Evolutionary conservation across 1,140 invertebrate species (phyloP), one percentile per base, ranked within the genome.

Genomic region (Branchinecta lindahli): DNA sequence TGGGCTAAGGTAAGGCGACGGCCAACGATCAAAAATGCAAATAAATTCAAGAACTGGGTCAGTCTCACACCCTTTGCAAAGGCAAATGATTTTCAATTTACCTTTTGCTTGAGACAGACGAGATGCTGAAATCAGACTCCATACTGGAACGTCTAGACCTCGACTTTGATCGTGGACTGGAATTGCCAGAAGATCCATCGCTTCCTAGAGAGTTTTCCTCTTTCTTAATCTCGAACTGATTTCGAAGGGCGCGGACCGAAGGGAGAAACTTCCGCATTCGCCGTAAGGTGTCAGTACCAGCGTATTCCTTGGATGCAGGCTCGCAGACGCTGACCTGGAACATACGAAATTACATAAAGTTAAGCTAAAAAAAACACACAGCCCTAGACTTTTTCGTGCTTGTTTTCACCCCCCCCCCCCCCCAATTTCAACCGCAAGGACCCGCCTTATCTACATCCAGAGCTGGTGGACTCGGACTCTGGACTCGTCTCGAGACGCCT

Each of bases 231-330:
- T 77, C 76, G 69, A 77, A 77, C 47, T 76, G 75, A 66, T 72
- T 75, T 70, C 76, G 72, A 0, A 77, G 69, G 10, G 73, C 74
- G 66, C 75, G 75, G 12, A 77, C 76, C 0, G 75, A 77, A 8
- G 76, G 76, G 33, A 77, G 73, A 66, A 76, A 73, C 65, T 76
- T 76, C 66, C 73, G 75, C 66, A 66, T 69, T 0, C 69, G 68
- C 33, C 68, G 68, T 18, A 72, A 69, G 12, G 71, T 70, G 7
- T 46, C 68, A 18, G n/a, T 69, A 8, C 44, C 68, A 45, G 68
- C 44, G 20, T 45, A 45, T 18, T 45, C 68, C 46, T 46, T 44
- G 69, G 45, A 70, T 12, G 44, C 9, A 5, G 70, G n/a, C 45
- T 70, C 70, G 44, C 66, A 45, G 33, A 70, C 66, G 45, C 18